Percentiles rank a stretch among this genome's conserved stretches.
Evolutionary conservation across 2,888 invertebrate genomes (phyloP).

Genomic region (Eulithis prunata): DNA sequence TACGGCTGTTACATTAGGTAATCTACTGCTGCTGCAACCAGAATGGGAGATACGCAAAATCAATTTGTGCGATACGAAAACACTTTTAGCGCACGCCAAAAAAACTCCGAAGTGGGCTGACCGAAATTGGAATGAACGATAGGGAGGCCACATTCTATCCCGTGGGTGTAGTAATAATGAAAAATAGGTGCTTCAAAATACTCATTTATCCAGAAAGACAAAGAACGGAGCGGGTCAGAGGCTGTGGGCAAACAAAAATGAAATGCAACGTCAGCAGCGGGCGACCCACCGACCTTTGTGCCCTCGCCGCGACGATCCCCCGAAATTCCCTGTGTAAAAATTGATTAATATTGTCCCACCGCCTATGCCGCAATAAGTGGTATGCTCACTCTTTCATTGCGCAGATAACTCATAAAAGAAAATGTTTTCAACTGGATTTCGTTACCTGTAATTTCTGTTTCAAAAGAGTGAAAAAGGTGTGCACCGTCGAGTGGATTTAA

Average conservation of each 20-base stretch:
- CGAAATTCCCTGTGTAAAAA: constrained; percentile 74
- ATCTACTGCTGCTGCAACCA: constrained; percentile 25
- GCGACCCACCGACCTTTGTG: constrained; percentile 68
- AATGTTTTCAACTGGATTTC: constrained; percentile 61
- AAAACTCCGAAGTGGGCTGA: constrained; percentile 41
- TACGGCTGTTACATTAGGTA: constrained; percentile 17
- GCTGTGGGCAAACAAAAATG: constrained; percentile 73
- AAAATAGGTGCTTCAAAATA: constrained; percentile 71
- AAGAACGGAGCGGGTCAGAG: constrained; percentile 67
- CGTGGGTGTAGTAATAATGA: constrained; percentile 64
- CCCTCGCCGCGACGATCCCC: constrained; percentile 59
- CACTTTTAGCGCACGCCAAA: constrained; percentile 35
- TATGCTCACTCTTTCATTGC: constrained; percentile 61
- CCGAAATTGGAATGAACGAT: constrained; percentile 50
- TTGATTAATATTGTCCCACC: constrained; percentile 76
- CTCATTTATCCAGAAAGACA: constrained; percentile 74
- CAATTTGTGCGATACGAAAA: constrained; percentile 45
- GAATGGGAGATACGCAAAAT: constrained; percentile 39
- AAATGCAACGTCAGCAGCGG: constrained; percentile 76
- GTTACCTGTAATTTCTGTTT: constrained; percentile 57
- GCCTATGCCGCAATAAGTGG: constrained; percentile 65
- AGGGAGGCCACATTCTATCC: constrained; percentile 53
- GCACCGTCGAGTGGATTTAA: constrained; percentile 57
- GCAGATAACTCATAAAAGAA: constrained; percentile 61
- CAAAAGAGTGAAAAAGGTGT: constrained; percentile 54